These are phyloP conservation scores for Carabus problematicus DNA, from an alignment of 2,888 invertebrate species.

Conservation along the genomic window DNA sequence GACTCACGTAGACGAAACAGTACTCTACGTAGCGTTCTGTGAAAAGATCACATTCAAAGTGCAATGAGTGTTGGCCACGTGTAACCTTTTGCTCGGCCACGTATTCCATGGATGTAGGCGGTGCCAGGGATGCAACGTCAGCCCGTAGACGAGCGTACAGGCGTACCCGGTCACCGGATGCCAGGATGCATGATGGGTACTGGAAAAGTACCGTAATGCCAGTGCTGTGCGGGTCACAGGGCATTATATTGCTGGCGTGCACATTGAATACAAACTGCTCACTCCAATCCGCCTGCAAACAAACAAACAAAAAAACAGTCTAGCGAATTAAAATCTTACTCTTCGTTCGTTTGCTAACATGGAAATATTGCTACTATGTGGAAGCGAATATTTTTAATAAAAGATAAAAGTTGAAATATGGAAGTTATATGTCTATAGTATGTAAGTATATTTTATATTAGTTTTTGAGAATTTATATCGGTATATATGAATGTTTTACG, in stretches of 20 bases:
- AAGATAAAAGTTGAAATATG: background rate
- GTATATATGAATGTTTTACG: too few relatives aligned
- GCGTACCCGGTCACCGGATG: constrained; percentile 78
- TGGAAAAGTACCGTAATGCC: constrained; percentile 83
- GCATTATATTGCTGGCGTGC: constrained; percentile 82
- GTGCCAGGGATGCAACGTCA: constrained; percentile 72
- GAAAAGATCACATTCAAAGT: constrained; percentile 83
- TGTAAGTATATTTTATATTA: background rate
- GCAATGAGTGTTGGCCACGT: constrained; percentile 77
- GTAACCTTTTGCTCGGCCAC: constrained; percentile 70
- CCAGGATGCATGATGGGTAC: constrained; percentile 83
- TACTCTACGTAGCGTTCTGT: constrained; percentile 84
- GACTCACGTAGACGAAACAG: constrained; percentile 87
- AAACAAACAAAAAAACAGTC: constrained; percentile 44
- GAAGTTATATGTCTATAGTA: background rate
- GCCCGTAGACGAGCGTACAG: constrained; percentile 77
- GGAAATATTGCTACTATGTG: background rate
- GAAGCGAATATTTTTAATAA: background rate
- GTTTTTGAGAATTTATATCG: too few relatives aligned
- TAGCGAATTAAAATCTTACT: background rate
- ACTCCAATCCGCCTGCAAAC: constrained; percentile 78
- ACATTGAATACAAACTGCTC: constrained; percentile 86
- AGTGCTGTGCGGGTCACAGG: constrained; percentile 74
- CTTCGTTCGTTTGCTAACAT: background rate
- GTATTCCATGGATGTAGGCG: constrained; percentile 70